Evolutionary conservation across 1,140 invertebrate genomes (phyloP).

Genomic region (Lutraria rhynchaena): DNA sequence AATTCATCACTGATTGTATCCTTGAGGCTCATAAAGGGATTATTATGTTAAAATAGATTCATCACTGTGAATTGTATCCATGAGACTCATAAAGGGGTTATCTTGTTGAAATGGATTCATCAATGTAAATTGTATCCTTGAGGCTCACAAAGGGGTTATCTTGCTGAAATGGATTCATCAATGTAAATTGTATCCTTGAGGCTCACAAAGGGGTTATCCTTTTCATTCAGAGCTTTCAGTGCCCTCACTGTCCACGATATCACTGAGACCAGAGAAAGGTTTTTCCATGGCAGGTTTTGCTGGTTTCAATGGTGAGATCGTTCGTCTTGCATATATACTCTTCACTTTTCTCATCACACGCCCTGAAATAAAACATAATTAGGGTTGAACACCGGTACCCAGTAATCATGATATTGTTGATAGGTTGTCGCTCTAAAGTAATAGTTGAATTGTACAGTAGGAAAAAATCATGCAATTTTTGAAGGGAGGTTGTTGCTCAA

Average conservation of each 20-base stretch:
- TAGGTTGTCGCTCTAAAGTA: too few species aligned
- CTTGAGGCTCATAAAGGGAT: too few species aligned
- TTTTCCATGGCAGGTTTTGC: neutral
- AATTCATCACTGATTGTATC: neutral
- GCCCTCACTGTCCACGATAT: constrained; percentile 38
- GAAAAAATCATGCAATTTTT: too few species aligned
- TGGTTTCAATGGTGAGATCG: constrained; percentile 42
- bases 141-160: neutral
- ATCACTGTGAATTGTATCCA: neutral
- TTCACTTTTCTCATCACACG: constrained; percentile 50
- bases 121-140: neutral
- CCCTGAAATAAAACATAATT: constrained; percentile 13
- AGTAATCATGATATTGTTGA: too few species aligned
- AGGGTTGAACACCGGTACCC: too few species aligned
- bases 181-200: neutral
- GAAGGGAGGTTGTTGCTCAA: too few species aligned
- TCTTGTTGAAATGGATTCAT: neutral
- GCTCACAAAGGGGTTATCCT: neutral
- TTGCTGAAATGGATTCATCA: neutral
- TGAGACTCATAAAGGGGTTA: too few species aligned
- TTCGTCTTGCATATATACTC: constrained; percentile 42
- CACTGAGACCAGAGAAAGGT: neutral
- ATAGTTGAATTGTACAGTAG: too few species aligned
- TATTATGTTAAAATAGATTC: neutral
- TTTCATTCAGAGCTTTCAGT: constrained; percentile 4